These are phyloP conservation scores for Leptinotarsa tumamoca DNA, from an alignment of 2,888 invertebrate species.

Conservation along the genomic window DNA sequence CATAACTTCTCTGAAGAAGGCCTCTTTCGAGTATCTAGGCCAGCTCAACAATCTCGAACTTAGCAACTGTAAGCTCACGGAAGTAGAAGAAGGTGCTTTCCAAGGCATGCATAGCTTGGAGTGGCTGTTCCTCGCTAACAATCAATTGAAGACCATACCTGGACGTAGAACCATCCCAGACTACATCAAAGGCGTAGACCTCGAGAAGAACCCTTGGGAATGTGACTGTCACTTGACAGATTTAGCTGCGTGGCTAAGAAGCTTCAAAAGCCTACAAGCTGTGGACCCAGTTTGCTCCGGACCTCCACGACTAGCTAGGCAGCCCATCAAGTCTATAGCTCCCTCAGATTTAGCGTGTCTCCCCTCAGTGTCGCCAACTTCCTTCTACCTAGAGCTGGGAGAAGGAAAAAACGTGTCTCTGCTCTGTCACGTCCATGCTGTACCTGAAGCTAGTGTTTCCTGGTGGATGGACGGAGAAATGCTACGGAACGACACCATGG, in stretches of 20 bases:
- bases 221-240: constrained; percentile 88
- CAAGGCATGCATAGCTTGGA: constrained; percentile 84
- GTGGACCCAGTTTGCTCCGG: constrained; percentile 83
- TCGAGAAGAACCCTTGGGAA: constrained; percentile 89
- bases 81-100: constrained; percentile 84
- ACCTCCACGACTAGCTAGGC: constrained; percentile 77
- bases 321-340: constrained; percentile 75
- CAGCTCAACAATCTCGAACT: constrained; percentile 85
- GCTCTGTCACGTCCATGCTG: constrained; percentile 82
- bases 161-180: constrained; percentile 80
- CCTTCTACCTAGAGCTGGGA: constrained; percentile 80
- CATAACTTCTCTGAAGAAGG: constrained; percentile 76
- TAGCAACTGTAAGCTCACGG: constrained; percentile 82
- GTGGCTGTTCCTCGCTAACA: constrained; percentile 87
- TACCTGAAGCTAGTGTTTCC: constrained; percentile 83
- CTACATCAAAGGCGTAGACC: constrained; percentile 77
- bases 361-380: constrained; percentile 82
- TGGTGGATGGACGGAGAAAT: constrained; percentile 88
- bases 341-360: constrained; percentile 83
- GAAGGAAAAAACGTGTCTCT: constrained; percentile 86
- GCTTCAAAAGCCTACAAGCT: constrained; percentile 81
- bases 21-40: constrained; percentile 80
- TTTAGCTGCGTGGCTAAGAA: constrained; percentile 82
- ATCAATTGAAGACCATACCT: constrained; percentile 80
- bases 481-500: constrained; percentile 80